Evolutionary conservation across 2,113 vertebrate genomes (phyloP).

Genomic region (Cryptotis parvus): DNA sequence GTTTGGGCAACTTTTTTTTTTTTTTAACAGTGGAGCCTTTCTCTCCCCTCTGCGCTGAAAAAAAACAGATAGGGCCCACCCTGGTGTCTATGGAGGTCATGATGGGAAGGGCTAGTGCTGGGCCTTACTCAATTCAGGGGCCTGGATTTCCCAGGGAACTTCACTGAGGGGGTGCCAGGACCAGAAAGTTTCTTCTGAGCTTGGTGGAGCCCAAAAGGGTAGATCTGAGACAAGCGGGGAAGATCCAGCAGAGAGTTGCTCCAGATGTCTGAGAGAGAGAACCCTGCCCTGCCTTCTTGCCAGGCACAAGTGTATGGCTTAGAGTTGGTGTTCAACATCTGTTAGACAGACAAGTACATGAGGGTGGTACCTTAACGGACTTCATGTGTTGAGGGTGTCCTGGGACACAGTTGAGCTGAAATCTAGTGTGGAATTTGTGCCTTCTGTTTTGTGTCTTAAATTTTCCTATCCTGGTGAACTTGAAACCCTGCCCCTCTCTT

Average conservation of each 20-base stretch:
- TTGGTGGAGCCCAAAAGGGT: not conserved
- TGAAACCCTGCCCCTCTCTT: not conserved
- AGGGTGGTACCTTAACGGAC: too few species aligned
- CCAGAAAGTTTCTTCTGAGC: not conserved
- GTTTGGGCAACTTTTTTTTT: not conserved
- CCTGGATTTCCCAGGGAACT: not conserved
- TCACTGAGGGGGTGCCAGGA: not conserved
- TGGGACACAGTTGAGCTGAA: too few species aligned
- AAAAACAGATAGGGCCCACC: not conserved
- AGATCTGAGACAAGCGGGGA: not conserved
- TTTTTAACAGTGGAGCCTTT: not conserved
- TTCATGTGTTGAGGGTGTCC: too few species aligned
- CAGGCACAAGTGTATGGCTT: too few species aligned
- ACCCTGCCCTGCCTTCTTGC: not conserved
- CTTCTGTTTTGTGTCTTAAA: not conserved
- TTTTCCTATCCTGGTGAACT: not conserved
- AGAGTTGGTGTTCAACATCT: not conserved
- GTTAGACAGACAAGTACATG: not conserved
- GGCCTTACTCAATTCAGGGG: too few species aligned
- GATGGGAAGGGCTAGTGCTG: not conserved
- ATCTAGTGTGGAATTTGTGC: not conserved
- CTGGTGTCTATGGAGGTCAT: rapidly evolving
- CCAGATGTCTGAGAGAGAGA: too few species aligned
- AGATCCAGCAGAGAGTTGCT: not conserved
- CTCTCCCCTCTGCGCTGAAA: not conserved